Conservation (phyloP, 2,797 vertebrate genomes). For the Micrastur ruficollis region DNA sequence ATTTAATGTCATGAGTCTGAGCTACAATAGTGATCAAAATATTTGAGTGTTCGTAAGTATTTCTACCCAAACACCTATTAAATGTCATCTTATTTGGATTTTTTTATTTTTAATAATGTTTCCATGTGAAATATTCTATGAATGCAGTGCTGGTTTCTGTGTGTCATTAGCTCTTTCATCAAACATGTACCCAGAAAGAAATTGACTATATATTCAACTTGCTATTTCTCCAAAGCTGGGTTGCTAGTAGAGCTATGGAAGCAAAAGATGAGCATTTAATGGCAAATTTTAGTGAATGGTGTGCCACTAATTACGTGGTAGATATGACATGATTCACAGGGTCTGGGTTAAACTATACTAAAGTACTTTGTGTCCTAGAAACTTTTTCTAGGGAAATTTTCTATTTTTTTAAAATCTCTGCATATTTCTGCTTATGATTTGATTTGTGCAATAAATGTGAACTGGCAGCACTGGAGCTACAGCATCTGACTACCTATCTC, state of each 20-base stretch:
- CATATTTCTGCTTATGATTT: neutral
- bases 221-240: neutral
- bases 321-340: neutral
- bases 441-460: neutral
- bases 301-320: neutral
- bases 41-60: neutral
- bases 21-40: neutral
- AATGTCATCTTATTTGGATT: neutral
- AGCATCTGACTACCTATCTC: neutral
- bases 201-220: neutral
- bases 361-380: neutral
- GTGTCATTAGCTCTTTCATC: neutral
- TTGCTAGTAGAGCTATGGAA: neutral
- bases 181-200: neutral
- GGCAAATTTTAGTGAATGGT: neutral
- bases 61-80: neutral
- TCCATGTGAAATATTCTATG: neutral
- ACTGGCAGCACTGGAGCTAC: neutral
- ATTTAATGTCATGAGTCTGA: neutral
- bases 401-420: neutral
- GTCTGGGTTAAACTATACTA: neutral
- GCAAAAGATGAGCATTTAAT: neutral
- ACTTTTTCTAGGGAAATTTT: neutral
- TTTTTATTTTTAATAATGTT: neutral
- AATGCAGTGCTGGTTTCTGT: neutral